phyloP scores from a whole-genome alignment of 2,797 vertebrate species.

The Botia kubotai region DNA sequence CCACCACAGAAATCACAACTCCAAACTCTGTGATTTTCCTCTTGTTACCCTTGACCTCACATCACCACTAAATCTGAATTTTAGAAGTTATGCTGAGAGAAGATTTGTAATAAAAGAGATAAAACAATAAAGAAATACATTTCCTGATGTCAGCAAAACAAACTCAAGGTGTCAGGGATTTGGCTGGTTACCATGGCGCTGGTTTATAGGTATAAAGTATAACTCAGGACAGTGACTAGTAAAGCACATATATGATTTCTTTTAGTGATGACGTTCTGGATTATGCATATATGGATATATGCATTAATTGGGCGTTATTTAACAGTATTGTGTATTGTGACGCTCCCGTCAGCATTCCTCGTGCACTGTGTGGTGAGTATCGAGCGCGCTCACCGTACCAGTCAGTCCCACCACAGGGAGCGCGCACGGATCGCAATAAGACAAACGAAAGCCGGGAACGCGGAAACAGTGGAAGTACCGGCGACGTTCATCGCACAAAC shows the following conservation, averaged over 20 bases:
- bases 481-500: constrained; percentile 38
- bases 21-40: constrained; percentile 37
- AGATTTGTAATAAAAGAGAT: too few relatives aligned
- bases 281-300: too few relatives aligned
- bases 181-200: too few relatives aligned
- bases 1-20: constrained; percentile 47
- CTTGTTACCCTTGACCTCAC: constrained; percentile 27
- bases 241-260: too few relatives aligned
- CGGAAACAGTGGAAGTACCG: constrained; percentile 65
- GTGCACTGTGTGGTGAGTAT: constrained; percentile 33
- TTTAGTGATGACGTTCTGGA: too few relatives aligned
- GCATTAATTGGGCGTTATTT: too few relatives aligned
- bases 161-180: too few relatives aligned
- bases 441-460: constrained; percentile 59
- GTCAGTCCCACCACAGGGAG: constrained; percentile 44
- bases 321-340: too few relatives aligned
- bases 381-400: constrained; percentile 51
- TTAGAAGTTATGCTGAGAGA: background rate
- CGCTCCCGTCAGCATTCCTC: constrained; percentile 51
- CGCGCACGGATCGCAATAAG: constrained; percentile 61
- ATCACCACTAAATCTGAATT: background rate
- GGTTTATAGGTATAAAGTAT: too few relatives aligned
- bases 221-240: too few relatives aligned
- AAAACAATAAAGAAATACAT: too few relatives aligned
- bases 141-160: too few relatives aligned